A percentile compares a stretch with the other conserved stretches of the same genome.
Conservation (phyloP, 2,888 invertebrate genomes). For the Pristionchus entomophagus region DNA sequence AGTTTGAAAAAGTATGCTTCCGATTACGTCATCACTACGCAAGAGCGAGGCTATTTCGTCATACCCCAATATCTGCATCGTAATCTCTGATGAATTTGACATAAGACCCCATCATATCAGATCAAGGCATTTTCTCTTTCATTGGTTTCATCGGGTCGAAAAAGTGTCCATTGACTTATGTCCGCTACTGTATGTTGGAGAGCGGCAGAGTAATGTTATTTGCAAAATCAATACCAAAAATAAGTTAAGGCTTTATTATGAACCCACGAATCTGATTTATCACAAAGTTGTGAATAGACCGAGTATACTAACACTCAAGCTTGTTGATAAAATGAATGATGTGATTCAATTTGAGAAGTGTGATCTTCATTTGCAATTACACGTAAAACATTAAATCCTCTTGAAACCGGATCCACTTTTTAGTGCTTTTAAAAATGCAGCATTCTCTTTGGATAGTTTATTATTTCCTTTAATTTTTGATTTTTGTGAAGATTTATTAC, state of each 20-base stretch:
- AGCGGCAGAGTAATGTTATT: constrained; percentile 46
- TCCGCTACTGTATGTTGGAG: neutral
- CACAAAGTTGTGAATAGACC: neutral
- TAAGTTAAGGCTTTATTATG: neutral
- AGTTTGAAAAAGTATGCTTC: no score
- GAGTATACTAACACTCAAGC: neutral
- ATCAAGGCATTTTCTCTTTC: no score
- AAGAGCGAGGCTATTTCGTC: no score
- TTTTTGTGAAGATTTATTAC: neutral
- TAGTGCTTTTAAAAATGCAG: constrained; percentile 29
- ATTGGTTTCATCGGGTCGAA: no score
- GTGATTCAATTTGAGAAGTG: constrained; percentile 47
- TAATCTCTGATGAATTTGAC: no score
- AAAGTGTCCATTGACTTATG: no score
- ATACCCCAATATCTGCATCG: no score
- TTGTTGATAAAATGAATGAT: constrained; percentile 46
- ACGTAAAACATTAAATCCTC: constrained; percentile 46
- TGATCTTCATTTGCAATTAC: constrained; percentile 44
- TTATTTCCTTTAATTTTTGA: no score
- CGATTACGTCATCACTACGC: no score
- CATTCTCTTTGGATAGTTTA: constrained; percentile 35
- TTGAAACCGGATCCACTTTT: constrained; percentile 52
- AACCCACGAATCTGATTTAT: constrained; percentile 50
- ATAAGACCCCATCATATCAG: no score
- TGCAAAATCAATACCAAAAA: constrained; percentile 35